Base-by-base conservation (phyloP, 2,888 invertebrate genomes). In the Syrista parreyssii region DNA sequence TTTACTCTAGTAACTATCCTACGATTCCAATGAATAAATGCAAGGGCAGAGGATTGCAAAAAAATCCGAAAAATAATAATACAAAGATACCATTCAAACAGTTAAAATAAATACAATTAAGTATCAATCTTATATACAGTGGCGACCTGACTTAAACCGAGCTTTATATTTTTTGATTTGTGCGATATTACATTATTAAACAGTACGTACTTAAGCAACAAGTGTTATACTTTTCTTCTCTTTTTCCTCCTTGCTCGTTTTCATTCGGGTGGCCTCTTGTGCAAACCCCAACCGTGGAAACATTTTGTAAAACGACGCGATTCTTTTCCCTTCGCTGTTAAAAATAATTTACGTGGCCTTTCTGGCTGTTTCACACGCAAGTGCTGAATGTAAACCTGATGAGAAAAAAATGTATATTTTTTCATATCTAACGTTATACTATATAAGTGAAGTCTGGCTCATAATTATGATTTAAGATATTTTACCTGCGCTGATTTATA, bases 211-310 rank as follows among this genome's bases (percentile, higher is more conserved):
- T 55, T 55, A 55, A 55, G 23, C 9, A 55, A 23, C 55, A 55
- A 55, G 55, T 23, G 9, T 55, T 55, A 55, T 55, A 55, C 55
- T 55, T 55, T 23, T 9, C 55, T 55, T 55, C 55, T 55, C 9
- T 55, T 55, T 9, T 23, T 55, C 55, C 23, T 55, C 2, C 9
- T 23, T 55, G 55, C 23, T 55, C 23, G 55, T 55, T 55, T 86
- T 93, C 94, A 96, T 89, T 96, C 96, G 1, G 95, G 95, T 40
- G 96, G 95, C 81, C 94, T 93, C 92, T 98, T 98, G 92, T 98
- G 97, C 83, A 94, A 94, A 81, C 98, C 96, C 99, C 99, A 99
- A 79, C 98, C 99, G 91, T 99, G 99, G 94, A 99, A 99, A 92
- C 99, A 99, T 92, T 98, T 98, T 81, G 96, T 97, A 92, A 99